Conservation (phyloP, 2,113 vertebrate species). For the Phoenicopterus ruber region DNA sequence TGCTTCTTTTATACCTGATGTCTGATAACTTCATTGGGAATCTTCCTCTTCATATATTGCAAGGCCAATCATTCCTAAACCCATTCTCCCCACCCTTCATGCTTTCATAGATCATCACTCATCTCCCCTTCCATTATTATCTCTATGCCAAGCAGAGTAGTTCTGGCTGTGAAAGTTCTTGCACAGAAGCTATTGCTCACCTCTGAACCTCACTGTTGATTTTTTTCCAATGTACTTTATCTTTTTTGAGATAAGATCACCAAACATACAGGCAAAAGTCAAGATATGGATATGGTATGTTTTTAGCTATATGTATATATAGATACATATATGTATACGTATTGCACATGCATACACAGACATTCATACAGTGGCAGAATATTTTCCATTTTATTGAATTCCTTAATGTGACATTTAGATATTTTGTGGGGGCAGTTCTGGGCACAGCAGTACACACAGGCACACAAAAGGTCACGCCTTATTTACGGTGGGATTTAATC, state of each 20-base stretch:
- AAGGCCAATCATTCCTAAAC: neutral
- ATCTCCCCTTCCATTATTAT: neutral
- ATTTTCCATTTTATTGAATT: neutral
- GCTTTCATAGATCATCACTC: neutral
- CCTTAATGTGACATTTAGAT: neutral
- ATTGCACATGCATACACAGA: neutral
- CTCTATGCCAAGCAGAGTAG: neutral
- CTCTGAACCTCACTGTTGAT: neutral
- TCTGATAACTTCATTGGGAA: neutral
- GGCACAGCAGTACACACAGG: neutral
- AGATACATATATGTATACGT: neutral
- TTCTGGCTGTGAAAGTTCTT: neutral
- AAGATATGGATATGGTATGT: neutral
- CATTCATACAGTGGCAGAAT: neutral
- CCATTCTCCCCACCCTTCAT: neutral
- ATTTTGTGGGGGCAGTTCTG: neutral
- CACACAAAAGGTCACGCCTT: neutral
- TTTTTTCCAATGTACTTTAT: neutral
- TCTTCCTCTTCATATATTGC: neutral
- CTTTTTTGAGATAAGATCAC: neutral
- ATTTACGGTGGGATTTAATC: neutral
- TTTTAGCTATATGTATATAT: neutral
- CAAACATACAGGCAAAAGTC: neutral
- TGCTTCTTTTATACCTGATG: neutral
- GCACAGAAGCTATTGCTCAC: neutral